phyloP scores from a whole-genome alignment of 2,888 invertebrate species.

The Cecidostiba fungosa region DNA sequence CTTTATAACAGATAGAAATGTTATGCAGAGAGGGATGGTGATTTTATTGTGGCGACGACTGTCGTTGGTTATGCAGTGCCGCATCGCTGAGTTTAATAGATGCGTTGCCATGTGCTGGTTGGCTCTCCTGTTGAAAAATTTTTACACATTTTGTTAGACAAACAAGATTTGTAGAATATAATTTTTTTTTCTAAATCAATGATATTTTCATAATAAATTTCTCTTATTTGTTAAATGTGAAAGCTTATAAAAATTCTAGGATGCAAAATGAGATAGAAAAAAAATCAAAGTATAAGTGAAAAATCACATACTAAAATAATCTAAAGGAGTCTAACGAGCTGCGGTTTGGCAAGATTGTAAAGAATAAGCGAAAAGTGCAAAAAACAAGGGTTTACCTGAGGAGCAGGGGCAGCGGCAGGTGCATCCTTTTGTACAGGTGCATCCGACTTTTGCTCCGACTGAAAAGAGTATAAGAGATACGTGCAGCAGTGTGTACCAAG shows the following conservation, averaged over 20 bases:
- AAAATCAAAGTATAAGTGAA: slow-evolving; percentile 20
- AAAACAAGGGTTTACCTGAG: slow-evolving; percentile 75
- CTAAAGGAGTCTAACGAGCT: slow-evolving; percentile 34
- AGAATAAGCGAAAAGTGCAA: slow-evolving; percentile 67
- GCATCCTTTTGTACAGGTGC: slow-evolving; percentile 77
- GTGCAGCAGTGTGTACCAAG: slow-evolving; percentile 77
- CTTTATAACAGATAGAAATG: slow-evolving; percentile 65
- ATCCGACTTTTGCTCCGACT: slow-evolving; percentile 79
- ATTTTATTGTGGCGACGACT: slow-evolving; percentile 68
- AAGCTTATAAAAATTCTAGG: neutral
- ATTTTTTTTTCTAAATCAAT: neutral
- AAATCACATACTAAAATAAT: slow-evolving; percentile 47
- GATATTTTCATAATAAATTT: neutral
- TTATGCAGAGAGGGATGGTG: slow-evolving; percentile 73
- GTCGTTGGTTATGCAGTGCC: slow-evolving; percentile 82
- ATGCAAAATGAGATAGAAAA: slow-evolving; percentile 18
- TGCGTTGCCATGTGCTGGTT: slow-evolving; percentile 82
- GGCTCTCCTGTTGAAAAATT: slow-evolving; percentile 73
- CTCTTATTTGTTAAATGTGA: neutral
- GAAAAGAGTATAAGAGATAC: slow-evolving; percentile 78
- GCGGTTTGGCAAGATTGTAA: slow-evolving; percentile 46
- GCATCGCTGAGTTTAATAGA: slow-evolving; percentile 82
- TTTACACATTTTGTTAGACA: neutral
- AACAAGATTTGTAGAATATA: neutral
- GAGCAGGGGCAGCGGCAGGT: slow-evolving; percentile 75